These are phyloP conservation scores for Uloborus diversus DNA, from an alignment of 1,140 invertebrate species.

Conservation along the genomic window DNA sequence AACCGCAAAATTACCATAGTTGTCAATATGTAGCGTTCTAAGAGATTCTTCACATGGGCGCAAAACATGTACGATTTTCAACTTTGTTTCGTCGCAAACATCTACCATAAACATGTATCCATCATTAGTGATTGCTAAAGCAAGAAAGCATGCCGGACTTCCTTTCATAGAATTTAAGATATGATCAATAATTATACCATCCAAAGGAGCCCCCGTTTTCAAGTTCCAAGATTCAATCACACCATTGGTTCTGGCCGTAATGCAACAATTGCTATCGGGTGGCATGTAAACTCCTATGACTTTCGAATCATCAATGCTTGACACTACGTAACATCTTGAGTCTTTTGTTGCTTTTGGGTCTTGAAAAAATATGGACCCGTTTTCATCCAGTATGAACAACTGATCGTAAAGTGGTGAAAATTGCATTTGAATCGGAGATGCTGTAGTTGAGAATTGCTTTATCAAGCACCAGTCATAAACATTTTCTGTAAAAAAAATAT, in stretches of 20 bases:
- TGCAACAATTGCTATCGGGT: not conserved
- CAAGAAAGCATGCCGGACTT: not conserved
- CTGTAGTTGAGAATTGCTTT: not conserved
- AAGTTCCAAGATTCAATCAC: slow-evolving; percentile 6
- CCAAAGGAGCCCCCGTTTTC: not conserved
- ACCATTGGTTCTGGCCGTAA: slow-evolving; percentile 19
- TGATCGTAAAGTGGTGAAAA: slow-evolving; percentile 11
- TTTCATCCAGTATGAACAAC: not conserved
- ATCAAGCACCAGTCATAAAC: not conserved
- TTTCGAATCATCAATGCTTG: not conserved
- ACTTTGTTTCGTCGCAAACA: not conserved
- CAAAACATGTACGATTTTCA: not conserved
- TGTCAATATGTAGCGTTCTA: not conserved
- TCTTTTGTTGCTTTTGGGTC: not conserved
- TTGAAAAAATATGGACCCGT: not conserved
- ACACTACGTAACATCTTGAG: not conserved
- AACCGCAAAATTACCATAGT: slow-evolving; percentile 13
- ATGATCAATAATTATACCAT: not conserved
- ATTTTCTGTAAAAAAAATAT: not conserved
- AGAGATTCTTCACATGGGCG: slow-evolving; percentile 5
- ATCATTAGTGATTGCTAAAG: not conserved
- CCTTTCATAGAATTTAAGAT: not conserved
- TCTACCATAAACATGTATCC: slow-evolving; percentile 13
- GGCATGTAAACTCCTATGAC: slow-evolving; percentile 10
- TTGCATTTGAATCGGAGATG: not conserved